These are phyloP conservation scores for Grallaria varia DNA, from an alignment of 2,113 vertebrate species.

Conservation along the genomic window DNA sequence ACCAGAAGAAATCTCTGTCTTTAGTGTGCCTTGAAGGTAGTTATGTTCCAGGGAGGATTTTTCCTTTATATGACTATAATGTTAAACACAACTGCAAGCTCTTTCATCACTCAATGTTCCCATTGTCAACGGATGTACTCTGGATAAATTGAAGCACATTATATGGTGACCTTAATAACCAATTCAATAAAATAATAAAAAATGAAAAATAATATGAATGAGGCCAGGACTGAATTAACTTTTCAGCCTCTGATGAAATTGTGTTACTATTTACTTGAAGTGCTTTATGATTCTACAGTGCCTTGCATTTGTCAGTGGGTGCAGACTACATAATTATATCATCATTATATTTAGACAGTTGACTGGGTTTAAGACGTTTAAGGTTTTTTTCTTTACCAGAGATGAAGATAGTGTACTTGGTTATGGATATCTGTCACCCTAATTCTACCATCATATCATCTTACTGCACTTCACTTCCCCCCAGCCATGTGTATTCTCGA, in stretches of 20 bases:
- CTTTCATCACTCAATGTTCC: background rate
- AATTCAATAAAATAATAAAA: background rate
- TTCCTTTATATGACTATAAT: background rate
- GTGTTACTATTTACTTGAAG: constrained; percentile 6
- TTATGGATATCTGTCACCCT: background rate
- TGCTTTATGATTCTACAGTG: background rate
- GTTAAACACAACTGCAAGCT: background rate
- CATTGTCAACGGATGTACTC: background rate
- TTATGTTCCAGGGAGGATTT: background rate
- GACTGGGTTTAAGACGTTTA: background rate
- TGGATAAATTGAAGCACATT: background rate
- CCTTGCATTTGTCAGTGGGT: background rate
- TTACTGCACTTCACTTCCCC: background rate
- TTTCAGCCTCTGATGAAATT: constrained; percentile 14
- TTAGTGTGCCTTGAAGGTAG: background rate
- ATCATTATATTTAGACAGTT: background rate
- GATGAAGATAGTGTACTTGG: background rate
- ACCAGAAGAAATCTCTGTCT: background rate
- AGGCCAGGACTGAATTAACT: background rate
- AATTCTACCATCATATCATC: background rate
- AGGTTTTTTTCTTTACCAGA: background rate
- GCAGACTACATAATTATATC: background rate
- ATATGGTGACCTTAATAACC: background rate
- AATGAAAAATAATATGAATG: background rate
- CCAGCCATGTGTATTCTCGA: background rate